Conservation (phyloP, 2,113 vertebrate genomes). For the Tiliqua scincoides region DNA sequence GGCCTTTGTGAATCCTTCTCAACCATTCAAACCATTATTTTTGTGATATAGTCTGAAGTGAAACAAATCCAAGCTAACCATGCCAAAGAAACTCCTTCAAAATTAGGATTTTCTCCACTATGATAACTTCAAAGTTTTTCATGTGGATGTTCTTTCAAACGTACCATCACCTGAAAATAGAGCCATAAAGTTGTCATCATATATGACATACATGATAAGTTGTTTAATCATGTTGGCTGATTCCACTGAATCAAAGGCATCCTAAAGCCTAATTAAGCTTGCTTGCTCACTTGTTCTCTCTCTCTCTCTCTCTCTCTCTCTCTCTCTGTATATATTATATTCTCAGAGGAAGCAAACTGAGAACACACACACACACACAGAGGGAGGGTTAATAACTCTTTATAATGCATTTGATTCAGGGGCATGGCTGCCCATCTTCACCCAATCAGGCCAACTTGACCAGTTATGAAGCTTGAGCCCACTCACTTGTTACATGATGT, state of each 20-base stretch:
- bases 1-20: no score
- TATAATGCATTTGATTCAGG: background rate
- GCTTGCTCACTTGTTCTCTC: no score
- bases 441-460: background rate
- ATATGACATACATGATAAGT: no score
- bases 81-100: background rate
- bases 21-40: background rate
- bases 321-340: no score
- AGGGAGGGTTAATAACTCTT: background rate
- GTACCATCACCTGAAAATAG: no score
- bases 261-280: no score
- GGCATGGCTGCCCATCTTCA: background rate
- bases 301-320: no score
- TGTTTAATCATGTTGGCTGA: no score
- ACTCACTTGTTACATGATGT: background rate
- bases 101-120: background rate
- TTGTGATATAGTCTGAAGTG: background rate
- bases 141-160: background rate
- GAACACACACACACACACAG: no score
- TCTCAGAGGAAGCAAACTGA: no score
- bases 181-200: no score
- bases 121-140: background rate
- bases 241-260: no score
- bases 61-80: background rate
- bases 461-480: background rate